These are phyloP conservation scores for Seira ritae DNA, from an alignment of 2,888 invertebrate species.

Conservation along the genomic window DNA sequence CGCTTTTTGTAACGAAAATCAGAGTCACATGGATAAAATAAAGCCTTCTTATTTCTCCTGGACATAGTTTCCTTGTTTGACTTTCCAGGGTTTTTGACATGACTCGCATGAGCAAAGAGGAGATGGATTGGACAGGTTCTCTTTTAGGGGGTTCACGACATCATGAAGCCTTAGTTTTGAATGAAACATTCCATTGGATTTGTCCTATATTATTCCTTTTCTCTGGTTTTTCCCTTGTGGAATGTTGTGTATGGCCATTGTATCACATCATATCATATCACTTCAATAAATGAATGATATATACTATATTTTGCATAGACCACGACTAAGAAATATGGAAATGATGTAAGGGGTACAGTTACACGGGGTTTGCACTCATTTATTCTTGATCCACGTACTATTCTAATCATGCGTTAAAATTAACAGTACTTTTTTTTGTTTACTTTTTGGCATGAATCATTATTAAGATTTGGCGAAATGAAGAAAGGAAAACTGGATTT, in stretches of 20 bases:
- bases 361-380: no score
- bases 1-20: background rate
- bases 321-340: no score
- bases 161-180: background rate
- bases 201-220: background rate
- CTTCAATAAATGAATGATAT: no score
- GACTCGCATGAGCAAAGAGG: background rate
- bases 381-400: background rate
- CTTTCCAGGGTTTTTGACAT: background rate
- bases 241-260: background rate
- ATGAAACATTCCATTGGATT: background rate
- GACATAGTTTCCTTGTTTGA: background rate
- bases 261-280: background rate
- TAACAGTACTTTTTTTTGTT: background rate
- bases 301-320: no score
- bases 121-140: background rate
- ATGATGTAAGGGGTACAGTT: no score
- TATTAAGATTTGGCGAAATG: background rate
- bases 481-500: background rate
- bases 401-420: background rate
- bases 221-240: background rate
- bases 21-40: background rate
- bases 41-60: background rate
- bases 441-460: conserved; percentile 3
- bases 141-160: no score